A percentile compares a stretch with the other conserved stretches of the same genome.
phyloP scores from a whole-genome alignment of 2,797 vertebrate genomes.

The Lacerta bilineata region DNA sequence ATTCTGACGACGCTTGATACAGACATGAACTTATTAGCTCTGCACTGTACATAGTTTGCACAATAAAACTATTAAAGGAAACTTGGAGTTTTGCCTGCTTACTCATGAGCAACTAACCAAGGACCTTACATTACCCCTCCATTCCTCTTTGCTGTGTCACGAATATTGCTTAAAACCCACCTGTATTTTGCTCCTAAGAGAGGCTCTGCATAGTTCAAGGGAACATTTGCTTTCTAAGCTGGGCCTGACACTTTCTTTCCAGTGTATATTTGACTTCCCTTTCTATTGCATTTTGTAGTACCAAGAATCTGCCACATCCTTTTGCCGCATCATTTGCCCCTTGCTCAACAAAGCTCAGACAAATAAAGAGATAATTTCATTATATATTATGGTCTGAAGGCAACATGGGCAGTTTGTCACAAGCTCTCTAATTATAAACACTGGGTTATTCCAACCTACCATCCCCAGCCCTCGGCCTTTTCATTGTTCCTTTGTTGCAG shows the following conservation, averaged over 20 bases:
- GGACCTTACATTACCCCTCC: too few relatives aligned
- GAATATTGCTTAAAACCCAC: not conserved
- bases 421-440: conserved; percentile 16
- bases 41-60: too few relatives aligned
- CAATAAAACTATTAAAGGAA: too few relatives aligned
- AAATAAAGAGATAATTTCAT: not conserved
- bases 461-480: not conserved
- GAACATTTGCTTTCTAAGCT: conserved; percentile 11
- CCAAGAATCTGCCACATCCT: not conserved
- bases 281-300: not conserved
- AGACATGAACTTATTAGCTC: too few relatives aligned
- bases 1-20: too few relatives aligned
- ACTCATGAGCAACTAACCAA: too few relatives aligned
- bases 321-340: conserved; percentile 12
- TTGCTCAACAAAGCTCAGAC: not conserved
- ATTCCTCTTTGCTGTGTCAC: conserved; percentile 1
- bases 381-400: not conserved
- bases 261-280: not conserved
- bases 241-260: not conserved
- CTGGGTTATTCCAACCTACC: not conserved
- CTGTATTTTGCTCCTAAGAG: conserved; percentile 5
- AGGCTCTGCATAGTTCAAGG: not conserved
- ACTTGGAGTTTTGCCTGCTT: too few relatives aligned
- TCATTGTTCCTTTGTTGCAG: not conserved
- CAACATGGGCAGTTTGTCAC: not conserved